Conservation (phyloP, 2,888 invertebrate species). For the Ormyrus rosae region DNA sequence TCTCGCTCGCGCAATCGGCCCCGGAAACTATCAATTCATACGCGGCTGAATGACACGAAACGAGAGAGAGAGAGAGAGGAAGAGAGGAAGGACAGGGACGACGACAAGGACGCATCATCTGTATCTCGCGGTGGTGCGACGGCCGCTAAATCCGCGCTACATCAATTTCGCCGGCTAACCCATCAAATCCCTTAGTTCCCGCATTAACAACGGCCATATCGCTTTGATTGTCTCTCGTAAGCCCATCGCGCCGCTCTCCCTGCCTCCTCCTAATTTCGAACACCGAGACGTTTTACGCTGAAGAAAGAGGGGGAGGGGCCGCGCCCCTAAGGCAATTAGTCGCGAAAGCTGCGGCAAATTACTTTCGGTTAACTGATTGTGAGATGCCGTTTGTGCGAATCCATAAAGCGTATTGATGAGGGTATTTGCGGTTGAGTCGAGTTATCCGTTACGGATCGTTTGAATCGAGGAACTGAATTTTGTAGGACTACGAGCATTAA, state of each 20-base stretch:
- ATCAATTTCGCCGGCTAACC: constrained; percentile 35
- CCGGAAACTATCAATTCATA: background rate
- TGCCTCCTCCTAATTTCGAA: background rate
- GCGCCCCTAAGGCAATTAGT: constrained; percentile 26
- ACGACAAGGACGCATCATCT: background rate
- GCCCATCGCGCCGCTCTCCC: background rate
- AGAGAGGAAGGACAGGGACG: background rate
- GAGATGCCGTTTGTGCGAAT: background rate
- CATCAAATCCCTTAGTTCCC: constrained; percentile 45
- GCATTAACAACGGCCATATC: constrained; percentile 46
- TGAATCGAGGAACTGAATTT: no score
- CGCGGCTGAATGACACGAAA: no score
- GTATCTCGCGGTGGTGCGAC: background rate
- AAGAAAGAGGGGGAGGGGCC: background rate
- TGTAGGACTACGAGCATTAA: no score
- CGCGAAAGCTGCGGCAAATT: constrained; percentile 29
- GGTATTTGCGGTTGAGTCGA: background rate
- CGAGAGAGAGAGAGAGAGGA: background rate
- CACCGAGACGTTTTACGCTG: no score
- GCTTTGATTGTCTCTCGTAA: constrained; percentile 34
- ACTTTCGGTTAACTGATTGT: constrained; percentile 31
- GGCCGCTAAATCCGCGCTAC: constrained; percentile 29
- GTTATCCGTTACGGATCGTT: background rate
- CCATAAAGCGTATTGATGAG: constrained; percentile 12
- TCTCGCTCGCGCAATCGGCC: no score